phyloP scores from a whole-genome alignment of 1,140 invertebrate genomes.

The Drosophila ohnishii region DNA sequence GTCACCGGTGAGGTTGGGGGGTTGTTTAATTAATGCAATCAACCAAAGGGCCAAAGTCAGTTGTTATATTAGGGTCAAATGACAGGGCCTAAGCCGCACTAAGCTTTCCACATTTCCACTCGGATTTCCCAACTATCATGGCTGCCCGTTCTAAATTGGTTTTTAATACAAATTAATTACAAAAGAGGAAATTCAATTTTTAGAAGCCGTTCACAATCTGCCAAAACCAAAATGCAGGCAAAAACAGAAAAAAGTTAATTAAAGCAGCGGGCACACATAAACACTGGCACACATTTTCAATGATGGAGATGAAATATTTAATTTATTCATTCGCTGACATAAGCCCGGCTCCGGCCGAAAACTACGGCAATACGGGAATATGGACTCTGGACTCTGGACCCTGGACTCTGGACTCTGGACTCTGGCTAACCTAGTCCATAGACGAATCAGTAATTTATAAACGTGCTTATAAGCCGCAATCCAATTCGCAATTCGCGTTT shows the following conservation, averaged over 20 bases:
- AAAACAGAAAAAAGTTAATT: conserved; percentile 56
- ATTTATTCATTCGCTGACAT: conserved; percentile 73
- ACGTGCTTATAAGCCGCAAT: conserved; percentile 79
- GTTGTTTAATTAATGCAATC: conserved; percentile 41
- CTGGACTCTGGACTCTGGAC: background rate
- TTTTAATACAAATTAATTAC: conserved; percentile 59
- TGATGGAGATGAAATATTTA: conserved; percentile 64
- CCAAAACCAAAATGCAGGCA: conserved; percentile 33
- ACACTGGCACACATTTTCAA: conserved; percentile 42
- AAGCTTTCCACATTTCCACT: conserved; percentile 24
- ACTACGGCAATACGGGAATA: conserved; percentile 2
- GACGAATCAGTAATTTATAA: conserved; percentile 78
- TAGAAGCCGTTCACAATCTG: conserved; percentile 31
- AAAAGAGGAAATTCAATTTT: conserved; percentile 59
- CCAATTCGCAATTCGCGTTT: conserved; percentile 70
- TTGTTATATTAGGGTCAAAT: conserved; percentile 48
- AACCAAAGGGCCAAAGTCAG: conserved; percentile 49
- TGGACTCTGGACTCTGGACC: conserved; percentile 4
- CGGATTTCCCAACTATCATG: conserved; percentile 13
- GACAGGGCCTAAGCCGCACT: conserved; percentile 48
- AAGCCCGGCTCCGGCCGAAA: conserved; percentile 26
- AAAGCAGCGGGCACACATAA: conserved; percentile 40
- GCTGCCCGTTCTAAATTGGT: conserved; percentile 24
- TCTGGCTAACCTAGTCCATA: conserved; percentile 33
- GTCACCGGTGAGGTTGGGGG: background rate